A percentile compares a stretch with the other conserved stretches of the same genome.
Conservation (phyloP, 1,140 invertebrate species). For the Drosophila hydei region DNA sequence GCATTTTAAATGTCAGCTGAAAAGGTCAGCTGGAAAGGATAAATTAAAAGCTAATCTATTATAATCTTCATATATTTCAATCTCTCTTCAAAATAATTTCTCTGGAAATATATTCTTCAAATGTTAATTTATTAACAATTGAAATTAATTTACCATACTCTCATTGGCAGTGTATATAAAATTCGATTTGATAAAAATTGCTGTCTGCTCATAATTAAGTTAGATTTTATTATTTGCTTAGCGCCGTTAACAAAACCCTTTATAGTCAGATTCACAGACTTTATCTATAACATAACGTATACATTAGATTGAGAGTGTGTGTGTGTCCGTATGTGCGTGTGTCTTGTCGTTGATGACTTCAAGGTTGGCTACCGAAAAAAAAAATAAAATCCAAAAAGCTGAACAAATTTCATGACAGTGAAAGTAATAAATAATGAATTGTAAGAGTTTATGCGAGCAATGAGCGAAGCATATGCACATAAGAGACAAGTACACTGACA, state of each 20-base stretch:
- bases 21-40: too few species aligned
- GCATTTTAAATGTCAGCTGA: too few species aligned
- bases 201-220: slow-evolving; percentile 47
- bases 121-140: too few species aligned
- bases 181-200: neutral
- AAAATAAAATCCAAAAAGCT: slow-evolving; percentile 50
- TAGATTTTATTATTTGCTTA: slow-evolving; percentile 51
- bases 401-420: slow-evolving; percentile 69
- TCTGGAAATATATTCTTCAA: too few species aligned
- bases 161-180: slow-evolving; percentile 3
- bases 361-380: slow-evolving; percentile 55
- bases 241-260: slow-evolving; percentile 52
- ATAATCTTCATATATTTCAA: too few species aligned
- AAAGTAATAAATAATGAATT: slow-evolving; percentile 79
- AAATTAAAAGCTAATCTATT: too few species aligned
- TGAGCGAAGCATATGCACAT: slow-evolving; percentile 57
- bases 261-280: slow-evolving; percentile 29
- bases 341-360: slow-evolving; percentile 52
- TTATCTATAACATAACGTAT: slow-evolving; percentile 21
- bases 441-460: slow-evolving; percentile 61
- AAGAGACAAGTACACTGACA: slow-evolving; percentile 28
- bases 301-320: neutral
- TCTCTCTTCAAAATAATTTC: too few species aligned
- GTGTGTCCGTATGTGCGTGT: slow-evolving; percentile 12
- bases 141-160: too few species aligned